Conservation (phyloP, 1,140 invertebrate genomes). For the Ptiloglossa arizonensis region DNA sequence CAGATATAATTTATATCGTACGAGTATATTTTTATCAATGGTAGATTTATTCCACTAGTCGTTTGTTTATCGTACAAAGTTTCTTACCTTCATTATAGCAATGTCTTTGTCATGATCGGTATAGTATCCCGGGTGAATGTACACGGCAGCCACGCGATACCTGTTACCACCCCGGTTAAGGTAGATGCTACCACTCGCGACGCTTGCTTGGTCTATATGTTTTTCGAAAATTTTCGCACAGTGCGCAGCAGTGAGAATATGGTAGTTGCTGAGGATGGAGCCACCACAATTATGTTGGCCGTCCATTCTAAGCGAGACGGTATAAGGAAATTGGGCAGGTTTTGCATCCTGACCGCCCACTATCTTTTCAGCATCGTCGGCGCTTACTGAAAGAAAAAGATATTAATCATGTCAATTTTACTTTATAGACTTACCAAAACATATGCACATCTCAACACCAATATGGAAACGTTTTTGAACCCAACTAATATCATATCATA, state of each 20-base stretch:
- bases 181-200: conserved; percentile 28
- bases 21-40: no score
- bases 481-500: no score
- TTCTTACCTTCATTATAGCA: conserved; percentile 41
- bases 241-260: conserved; percentile 60
- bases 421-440: no score
- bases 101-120: conserved; percentile 26
- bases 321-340: conserved; percentile 45
- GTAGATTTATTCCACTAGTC: background rate
- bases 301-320: conserved; percentile 35
- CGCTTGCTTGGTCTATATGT: background rate
- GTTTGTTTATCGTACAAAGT: background rate
- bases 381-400: background rate
- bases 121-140: conserved; percentile 10
- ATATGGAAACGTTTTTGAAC: no score
- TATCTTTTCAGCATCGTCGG: background rate
- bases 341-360: conserved; percentile 8
- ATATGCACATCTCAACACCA: no score
- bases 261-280: conserved; percentile 23
- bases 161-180: conserved; percentile 9
- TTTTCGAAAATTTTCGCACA: conserved; percentile 12
- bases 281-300: conserved; percentile 44
- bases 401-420: background rate
- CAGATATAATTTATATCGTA: no score
- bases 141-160: background rate